A percentile compares a stretch with the other conserved stretches of the same genome.
Conservation (phyloP, 2,797 vertebrate genomes). For the Sebastes goodei region DNA sequence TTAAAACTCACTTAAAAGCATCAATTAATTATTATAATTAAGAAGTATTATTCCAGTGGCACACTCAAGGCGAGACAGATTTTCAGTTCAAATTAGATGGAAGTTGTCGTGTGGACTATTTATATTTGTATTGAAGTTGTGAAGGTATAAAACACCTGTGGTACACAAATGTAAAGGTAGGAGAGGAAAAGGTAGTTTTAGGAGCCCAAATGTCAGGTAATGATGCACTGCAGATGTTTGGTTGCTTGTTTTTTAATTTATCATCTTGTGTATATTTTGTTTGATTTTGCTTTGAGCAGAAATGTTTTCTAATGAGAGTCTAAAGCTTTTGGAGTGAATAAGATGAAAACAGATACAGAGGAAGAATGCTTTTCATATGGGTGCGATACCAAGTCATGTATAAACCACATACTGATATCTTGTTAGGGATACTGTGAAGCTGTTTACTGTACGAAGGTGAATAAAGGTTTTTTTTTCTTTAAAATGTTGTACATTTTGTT, state of each 20-base stretch:
- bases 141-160: slow-evolving; percentile 9
- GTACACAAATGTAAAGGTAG: neutral
- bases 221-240: slow-evolving; percentile 49
- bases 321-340: slow-evolving; percentile 54
- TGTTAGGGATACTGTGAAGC: slow-evolving; percentile 53
- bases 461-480: slow-evolving; percentile 72
- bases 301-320: slow-evolving; percentile 64
- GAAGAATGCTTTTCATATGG: slow-evolving; percentile 37
- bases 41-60: neutral
- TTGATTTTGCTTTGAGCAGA: slow-evolving; percentile 64
- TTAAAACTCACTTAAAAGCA: neutral
- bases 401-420: slow-evolving; percentile 40
- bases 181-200: neutral
- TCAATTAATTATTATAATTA: neutral
- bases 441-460: slow-evolving; percentile 67
- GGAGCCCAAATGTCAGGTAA: slow-evolving; percentile 12
- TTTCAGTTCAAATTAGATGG: slow-evolving; percentile 11
- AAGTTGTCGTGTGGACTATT: slow-evolving; percentile 41
- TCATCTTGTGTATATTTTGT: slow-evolving; percentile 58
- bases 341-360: slow-evolving; percentile 34
- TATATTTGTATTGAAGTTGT: slow-evolving; percentile 41
- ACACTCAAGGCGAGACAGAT: slow-evolving; percentile 7
- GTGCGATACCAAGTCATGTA: slow-evolving; percentile 37
- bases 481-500: neutral
- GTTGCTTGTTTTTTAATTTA: slow-evolving; percentile 59